Percentiles rank a stretch among this genome's conserved stretches.
These are phyloP conservation scores for Myotis pilosus DNA, from an alignment of 2,797 vertebrate genomes.

Conservation along the genomic window DNA sequence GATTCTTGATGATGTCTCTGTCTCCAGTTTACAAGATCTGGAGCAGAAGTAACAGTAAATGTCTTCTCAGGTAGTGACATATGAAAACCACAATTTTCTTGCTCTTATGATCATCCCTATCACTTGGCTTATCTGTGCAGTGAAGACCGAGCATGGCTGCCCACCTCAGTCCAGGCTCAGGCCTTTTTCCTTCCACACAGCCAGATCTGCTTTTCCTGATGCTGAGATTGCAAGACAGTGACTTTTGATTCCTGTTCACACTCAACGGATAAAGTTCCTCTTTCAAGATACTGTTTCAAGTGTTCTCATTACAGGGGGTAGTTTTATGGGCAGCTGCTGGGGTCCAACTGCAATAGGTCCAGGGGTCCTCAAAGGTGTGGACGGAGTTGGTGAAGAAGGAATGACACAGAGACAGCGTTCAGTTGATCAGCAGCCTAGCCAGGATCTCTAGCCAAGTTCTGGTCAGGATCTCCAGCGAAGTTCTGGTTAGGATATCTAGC, in stretches of 20 bases:
- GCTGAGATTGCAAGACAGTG: not conserved
- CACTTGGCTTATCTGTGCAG: not conserved
- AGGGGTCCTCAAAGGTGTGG: too few species aligned
- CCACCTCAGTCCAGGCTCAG: not conserved
- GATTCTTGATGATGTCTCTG: not conserved
- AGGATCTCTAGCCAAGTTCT: too few species aligned
- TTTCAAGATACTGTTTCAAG: not conserved
- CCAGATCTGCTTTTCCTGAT: not conserved
- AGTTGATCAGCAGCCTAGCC: too few species aligned
- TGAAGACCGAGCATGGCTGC: not conserved
- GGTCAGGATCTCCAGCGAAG: too few species aligned
- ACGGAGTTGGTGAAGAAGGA: too few species aligned
- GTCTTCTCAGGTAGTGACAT: not conserved
- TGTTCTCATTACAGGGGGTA: not conserved
- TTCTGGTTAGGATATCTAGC: too few species aligned
- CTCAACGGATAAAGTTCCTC: not conserved
- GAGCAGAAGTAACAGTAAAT: not conserved
- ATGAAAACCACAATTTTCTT: not conserved
- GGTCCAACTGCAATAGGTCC: too few species aligned
- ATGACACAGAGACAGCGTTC: too few species aligned
- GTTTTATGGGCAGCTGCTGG: not conserved
- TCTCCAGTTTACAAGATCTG: not conserved
- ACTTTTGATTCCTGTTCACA: not conserved
- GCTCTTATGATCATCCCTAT: not conserved
- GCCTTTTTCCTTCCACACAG: not conserved